Evolutionary conservation across 2,113 vertebrate genomes (phyloP).

Genomic region (Hippocampus guttulatus): DNA sequence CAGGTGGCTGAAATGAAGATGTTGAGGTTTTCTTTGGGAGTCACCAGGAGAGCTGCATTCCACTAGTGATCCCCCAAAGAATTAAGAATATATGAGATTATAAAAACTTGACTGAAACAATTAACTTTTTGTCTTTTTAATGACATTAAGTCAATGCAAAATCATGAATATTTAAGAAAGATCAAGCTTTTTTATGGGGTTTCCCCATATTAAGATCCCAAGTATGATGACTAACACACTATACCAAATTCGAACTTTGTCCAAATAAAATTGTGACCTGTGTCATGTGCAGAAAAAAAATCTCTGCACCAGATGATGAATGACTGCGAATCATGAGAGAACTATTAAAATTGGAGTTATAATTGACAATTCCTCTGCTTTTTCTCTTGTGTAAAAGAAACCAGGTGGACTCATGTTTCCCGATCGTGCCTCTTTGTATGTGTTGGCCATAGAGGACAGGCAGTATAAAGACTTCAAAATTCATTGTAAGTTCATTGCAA

Average conservation of each 20-base stretch:
- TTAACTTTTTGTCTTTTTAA: too few relatives aligned
- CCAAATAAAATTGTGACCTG: neutral
- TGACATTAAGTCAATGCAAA: too few relatives aligned
- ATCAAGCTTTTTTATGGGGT: too few relatives aligned
- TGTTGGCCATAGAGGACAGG: conserved; percentile 96
- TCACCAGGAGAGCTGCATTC: too few relatives aligned
- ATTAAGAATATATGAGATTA: too few relatives aligned
- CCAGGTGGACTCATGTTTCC: conserved; percentile 98
- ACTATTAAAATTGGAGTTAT: neutral
- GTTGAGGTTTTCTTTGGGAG: too few relatives aligned
- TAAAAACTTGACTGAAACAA: too few relatives aligned
- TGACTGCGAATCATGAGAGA: neutral
- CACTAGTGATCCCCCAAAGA: too few relatives aligned
- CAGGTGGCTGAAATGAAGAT: too few relatives aligned
- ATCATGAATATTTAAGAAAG: too few relatives aligned
- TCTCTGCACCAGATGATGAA: neutral
- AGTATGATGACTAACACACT: neutral
- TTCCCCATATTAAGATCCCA: too few relatives aligned
- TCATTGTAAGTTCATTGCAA: conserved; percentile 82
- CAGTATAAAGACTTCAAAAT: conserved; percentile 99
- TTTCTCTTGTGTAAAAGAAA: conserved; percentile 87
- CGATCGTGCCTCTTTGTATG: conserved; percentile 93
- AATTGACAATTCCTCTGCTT: conserved; percentile 5
- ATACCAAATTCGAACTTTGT: neutral
- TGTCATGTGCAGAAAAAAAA: neutral